Percentiles rank a stretch among this genome's conserved stretches.
Conservation (phyloP, 2,113 vertebrate species). For the Herpailurus yagouaroundi region DNA sequence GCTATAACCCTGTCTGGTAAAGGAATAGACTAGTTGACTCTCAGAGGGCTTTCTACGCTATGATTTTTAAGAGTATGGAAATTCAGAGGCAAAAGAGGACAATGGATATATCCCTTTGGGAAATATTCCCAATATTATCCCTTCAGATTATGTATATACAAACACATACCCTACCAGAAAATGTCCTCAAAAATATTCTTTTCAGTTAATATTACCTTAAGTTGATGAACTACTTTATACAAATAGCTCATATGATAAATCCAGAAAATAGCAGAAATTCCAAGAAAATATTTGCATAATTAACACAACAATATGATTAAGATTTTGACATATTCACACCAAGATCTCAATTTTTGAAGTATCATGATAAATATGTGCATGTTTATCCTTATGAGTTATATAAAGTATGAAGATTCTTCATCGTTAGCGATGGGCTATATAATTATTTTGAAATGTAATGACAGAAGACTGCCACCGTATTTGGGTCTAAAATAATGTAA, state of each 20-base stretch:
- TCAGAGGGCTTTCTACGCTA: background rate
- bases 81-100: background rate
- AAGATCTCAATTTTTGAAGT: background rate
- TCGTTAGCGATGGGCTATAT: background rate
- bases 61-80: conserved; percentile 14
- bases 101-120: background rate
- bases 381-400: background rate
- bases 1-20: conserved; percentile 18
- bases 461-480: background rate
- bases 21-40: conserved; percentile 24
- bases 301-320: background rate
- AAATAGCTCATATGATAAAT: background rate
- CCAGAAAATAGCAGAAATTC: background rate
- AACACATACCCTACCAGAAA: background rate
- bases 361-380: background rate
- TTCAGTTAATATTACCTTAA: background rate
- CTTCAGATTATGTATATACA: background rate
- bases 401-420: background rate
- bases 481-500: background rate
- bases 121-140: background rate
- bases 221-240: background rate
- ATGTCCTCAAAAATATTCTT: background rate
- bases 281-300: background rate
- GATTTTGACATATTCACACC: background rate
- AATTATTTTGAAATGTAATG: background rate